phyloP scores from a whole-genome alignment of 2,797 vertebrate species.

The Sebastes oblongus region DNA sequence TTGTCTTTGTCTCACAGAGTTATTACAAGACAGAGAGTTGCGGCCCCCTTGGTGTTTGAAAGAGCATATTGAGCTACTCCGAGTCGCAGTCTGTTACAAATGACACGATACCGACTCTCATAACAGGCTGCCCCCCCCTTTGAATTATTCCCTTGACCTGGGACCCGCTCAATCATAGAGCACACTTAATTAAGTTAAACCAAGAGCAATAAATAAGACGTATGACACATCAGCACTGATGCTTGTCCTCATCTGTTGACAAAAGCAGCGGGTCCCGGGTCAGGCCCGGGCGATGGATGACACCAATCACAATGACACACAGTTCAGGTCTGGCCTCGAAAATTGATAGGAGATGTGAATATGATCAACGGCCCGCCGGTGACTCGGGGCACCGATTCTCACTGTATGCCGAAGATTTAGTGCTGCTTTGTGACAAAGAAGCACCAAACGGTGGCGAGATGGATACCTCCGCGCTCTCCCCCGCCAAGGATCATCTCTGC shows the following conservation, averaged over 20 bases:
- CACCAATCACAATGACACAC: constrained; percentile 66
- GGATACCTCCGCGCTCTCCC: constrained; percentile 51
- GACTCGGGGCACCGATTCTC: constrained; percentile 45
- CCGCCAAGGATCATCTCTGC: constrained; percentile 61
- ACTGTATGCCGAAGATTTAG: constrained; percentile 59
- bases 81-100: constrained; percentile 68
- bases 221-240: constrained; percentile 64
- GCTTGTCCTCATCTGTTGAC: constrained; percentile 66
- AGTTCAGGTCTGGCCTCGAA: constrained; percentile 49
- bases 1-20: constrained; percentile 31
- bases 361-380: constrained; percentile 65
- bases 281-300: constrained; percentile 56
- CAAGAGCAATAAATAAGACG: constrained; percentile 77
- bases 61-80: constrained; percentile 48
- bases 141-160: constrained; percentile 76
- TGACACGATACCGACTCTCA: constrained; percentile 67
- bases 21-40: constrained; percentile 24
- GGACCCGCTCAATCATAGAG: constrained; percentile 69
- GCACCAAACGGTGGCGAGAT: constrained; percentile 52
- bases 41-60: constrained; percentile 24
- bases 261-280: constrained; percentile 61
- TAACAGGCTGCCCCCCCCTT: constrained; percentile 62
- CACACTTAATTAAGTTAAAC: constrained; percentile 81
- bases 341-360: constrained; percentile 69
- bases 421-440: constrained; percentile 57